Evolutionary conservation across 2,113 vertebrate species (phyloP).

Genomic region (Crotalus tigris): DNA sequence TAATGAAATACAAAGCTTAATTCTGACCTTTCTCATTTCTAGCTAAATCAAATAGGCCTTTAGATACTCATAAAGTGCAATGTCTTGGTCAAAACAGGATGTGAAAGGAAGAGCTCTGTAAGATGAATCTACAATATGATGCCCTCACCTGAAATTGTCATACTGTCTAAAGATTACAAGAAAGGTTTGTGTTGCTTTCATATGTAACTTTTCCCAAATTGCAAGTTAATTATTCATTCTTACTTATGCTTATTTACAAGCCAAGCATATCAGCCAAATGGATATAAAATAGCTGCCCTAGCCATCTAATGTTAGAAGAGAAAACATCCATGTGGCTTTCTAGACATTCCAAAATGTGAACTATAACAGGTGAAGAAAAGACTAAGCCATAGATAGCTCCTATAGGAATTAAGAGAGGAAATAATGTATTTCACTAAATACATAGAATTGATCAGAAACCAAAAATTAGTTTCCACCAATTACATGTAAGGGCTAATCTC

Average conservation of each 20-base stretch:
- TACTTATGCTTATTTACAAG: constrained; percentile 5
- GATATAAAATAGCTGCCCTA: constrained; percentile 1
- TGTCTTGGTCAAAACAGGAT: constrained; percentile 14
- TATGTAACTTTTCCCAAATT: neutral
- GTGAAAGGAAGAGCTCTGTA: neutral
- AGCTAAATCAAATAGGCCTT: constrained; percentile 1
- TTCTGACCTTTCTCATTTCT: neutral
- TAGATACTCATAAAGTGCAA: neutral
- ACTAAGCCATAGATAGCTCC: neutral
- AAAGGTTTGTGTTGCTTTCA: constrained; percentile 11
- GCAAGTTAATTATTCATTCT: neutral
- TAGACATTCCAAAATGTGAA: constrained; percentile 13
- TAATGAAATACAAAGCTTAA: constrained; percentile 19
- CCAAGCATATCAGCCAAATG: neutral
- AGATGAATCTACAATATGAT: neutral
- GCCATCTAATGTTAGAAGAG: constrained; percentile 21
- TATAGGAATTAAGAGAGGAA: constrained; percentile 32
- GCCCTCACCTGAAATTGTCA: neutral
- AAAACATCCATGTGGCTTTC: neutral
- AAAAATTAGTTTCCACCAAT: neutral
- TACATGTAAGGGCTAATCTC: neutral
- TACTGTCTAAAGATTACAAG: constrained; percentile 13
- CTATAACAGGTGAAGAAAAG: constrained; percentile 11
- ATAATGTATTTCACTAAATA: constrained; percentile 7
- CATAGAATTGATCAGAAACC: fast-evolving